These are phyloP conservation scores for Muntiacus reevesi DNA, from an alignment of 2,113 vertebrate species.

Conservation along the genomic window DNA sequence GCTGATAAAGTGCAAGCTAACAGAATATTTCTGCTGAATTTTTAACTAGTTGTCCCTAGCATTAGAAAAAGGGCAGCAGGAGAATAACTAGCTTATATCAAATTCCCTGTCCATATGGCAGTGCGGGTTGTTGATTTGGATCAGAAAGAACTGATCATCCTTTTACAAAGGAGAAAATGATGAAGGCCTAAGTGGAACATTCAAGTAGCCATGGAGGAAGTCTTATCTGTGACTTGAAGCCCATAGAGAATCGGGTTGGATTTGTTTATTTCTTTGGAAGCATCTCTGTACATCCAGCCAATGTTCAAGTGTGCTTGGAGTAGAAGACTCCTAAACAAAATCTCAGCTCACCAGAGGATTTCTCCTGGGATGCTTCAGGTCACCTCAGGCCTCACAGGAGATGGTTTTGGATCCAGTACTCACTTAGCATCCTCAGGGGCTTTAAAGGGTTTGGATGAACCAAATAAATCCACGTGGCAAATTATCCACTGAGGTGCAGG, in stretches of 20 bases:
- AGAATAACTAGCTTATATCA: neutral
- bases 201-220: neutral
- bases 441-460: neutral
- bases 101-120: neutral
- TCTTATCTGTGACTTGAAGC: neutral
- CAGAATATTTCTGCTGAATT: neutral
- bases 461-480: neutral
- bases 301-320: neutral
- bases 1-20: neutral
- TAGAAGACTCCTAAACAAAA: neutral
- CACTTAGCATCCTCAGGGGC: neutral
- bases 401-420: neutral
- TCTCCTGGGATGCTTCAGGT: neutral
- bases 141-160: neutral
- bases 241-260: neutral
- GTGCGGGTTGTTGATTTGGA: neutral
- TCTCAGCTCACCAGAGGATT: neutral
- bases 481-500: neutral
- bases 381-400: neutral
- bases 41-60: neutral
- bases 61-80: neutral
- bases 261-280: neutral
- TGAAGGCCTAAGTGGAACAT: neutral
- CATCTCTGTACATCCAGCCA: neutral
- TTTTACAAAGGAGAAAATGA: neutral